These are phyloP conservation scores for Syngnathoides biaculeatus DNA, from an alignment of 2,113 vertebrate species.

Conservation along the genomic window DNA sequence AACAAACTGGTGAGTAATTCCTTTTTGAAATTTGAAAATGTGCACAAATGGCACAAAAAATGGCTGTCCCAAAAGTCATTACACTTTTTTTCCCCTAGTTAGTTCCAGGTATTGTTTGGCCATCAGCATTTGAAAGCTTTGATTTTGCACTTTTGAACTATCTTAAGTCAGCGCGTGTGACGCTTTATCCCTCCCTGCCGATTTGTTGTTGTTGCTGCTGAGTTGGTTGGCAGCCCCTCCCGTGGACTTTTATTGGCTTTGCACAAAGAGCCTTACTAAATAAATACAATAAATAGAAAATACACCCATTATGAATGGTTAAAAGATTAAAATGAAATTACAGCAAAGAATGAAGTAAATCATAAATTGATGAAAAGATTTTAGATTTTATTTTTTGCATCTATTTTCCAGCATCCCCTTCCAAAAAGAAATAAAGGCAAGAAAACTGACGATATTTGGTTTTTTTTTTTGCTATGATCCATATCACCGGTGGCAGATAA, in stretches of 20 bases:
- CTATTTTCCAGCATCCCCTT: not conserved
- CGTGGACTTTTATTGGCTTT: no score
- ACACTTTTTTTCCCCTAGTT: not conserved
- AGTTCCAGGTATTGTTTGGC: not conserved
- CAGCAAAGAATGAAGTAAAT: no score
- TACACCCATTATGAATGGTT: no score
- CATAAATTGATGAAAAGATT: not conserved
- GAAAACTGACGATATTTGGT: not conserved
- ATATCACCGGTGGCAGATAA: slow-evolving; percentile 39
- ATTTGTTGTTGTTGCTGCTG: no score
- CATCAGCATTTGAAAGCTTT: not conserved
- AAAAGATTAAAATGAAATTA: no score
- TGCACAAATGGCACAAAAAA: not conserved
- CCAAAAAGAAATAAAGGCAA: not conserved
- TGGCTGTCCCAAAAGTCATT: not conserved
- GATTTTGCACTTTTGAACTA: not conserved
- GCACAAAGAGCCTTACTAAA: no score
- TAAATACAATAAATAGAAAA: no score
- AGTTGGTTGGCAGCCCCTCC: no score
- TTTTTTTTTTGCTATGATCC: slow-evolving; percentile 29
- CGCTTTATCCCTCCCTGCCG: not conserved
- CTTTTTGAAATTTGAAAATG: not conserved
- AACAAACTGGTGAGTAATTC: not conserved
- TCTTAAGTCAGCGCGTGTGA: not conserved
- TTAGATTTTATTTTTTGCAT: not conserved